Conservation (phyloP, 1,140 invertebrate genomes). For the Drosophila novamexicana region DNA sequence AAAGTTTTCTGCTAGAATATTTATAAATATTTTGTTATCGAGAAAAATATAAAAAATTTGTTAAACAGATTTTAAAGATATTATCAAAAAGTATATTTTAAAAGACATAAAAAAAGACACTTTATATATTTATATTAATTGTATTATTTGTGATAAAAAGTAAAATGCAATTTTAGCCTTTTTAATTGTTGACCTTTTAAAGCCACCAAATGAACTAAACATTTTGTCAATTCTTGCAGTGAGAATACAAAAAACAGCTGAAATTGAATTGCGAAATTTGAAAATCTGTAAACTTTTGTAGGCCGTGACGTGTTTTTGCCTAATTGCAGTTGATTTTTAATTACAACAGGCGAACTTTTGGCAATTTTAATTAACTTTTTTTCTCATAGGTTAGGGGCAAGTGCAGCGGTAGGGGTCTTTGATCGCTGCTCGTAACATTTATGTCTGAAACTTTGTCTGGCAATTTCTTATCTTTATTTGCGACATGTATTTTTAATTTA, state of each 20-base stretch:
- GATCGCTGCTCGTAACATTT: constrained; percentile 3
- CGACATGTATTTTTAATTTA: constrained; percentile 66
- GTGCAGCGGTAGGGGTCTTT: constrained; percentile 9
- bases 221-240: background rate
- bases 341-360: constrained; percentile 42
- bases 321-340: constrained; percentile 62
- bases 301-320: constrained; percentile 27
- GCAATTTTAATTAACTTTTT: constrained; percentile 67
- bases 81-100: too few species aligned
- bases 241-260: constrained; percentile 3
- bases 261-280: constrained; percentile 18
- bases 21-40: too few species aligned
- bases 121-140: too few species aligned
- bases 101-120: too few species aligned
- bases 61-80: too few species aligned
- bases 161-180: background rate
- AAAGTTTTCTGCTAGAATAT: too few species aligned
- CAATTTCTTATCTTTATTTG: constrained; percentile 66
- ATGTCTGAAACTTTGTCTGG: constrained; percentile 22
- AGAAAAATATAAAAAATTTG: too few species aligned
- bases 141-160: too few species aligned
- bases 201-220: background rate
- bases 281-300: constrained; percentile 3
- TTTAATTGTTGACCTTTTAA: too few species aligned
- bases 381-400: background rate